phyloP scores from a whole-genome alignment of 2,797 vertebrate species.

The Etheostoma nigrum region DNA sequence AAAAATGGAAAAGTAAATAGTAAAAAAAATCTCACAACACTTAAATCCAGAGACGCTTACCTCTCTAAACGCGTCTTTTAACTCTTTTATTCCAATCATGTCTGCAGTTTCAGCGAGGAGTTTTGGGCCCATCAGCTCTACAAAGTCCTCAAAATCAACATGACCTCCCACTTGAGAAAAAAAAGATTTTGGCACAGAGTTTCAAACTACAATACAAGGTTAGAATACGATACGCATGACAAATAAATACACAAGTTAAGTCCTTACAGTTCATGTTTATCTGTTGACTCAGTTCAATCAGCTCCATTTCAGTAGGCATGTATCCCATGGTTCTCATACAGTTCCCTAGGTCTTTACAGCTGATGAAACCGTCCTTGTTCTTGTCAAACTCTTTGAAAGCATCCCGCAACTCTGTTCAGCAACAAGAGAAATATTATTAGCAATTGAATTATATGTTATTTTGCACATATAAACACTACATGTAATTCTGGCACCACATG shows the following conservation, averaged over 20 bases:
- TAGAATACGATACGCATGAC: neutral
- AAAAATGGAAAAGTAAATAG: neutral
- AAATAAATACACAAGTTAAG: neutral
- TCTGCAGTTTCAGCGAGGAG: conserved; percentile 97
- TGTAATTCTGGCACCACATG: neutral
- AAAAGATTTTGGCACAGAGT: conserved; percentile 33
- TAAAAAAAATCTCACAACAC: conserved; percentile 4
- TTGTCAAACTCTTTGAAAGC: conserved; percentile 98
- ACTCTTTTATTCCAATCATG: conserved; percentile 98
- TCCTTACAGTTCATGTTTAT: conserved; percentile 97
- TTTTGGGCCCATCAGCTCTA: conserved; percentile 98
- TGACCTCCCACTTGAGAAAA: conserved; percentile 91
- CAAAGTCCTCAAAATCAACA: conserved; percentile 98
- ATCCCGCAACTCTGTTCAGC: conserved; percentile 90
- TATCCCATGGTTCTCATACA: conserved; percentile 99
- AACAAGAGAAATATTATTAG: conserved; percentile 16
- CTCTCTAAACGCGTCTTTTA: conserved; percentile 96
- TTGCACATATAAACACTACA: neutral
- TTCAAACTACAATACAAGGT: conserved; percentile 16
- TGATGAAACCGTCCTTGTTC: conserved; percentile 97
- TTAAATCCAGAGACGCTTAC: conserved; percentile 77
- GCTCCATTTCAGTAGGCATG: conserved; percentile 99
- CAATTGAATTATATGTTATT: neutral
- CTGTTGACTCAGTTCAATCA: conserved; percentile 97
- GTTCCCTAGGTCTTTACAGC: conserved; percentile 97